phyloP scores from a whole-genome alignment of 2,888 invertebrate genomes.

The Drosophila demipolita region DNA sequence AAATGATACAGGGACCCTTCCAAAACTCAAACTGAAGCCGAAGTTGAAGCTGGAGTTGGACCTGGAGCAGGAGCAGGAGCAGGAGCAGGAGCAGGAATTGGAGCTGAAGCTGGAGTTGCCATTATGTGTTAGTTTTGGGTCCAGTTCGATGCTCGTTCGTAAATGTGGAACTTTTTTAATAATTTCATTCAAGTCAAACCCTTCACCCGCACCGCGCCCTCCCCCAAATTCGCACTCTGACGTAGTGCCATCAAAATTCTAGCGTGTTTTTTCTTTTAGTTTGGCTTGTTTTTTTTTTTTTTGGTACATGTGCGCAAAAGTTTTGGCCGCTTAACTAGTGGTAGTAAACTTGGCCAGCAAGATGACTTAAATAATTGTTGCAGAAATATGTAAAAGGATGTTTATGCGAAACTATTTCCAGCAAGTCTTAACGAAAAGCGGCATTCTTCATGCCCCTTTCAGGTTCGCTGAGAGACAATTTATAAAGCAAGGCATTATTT shows the following conservation, averaged over 20 bases:
- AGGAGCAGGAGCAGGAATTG: not conserved
- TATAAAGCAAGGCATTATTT: conserved; percentile 30
- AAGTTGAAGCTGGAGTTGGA: conserved; percentile 8
- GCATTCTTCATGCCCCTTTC: not conserved
- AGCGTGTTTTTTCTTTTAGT: not conserved
- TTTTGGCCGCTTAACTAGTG: conserved; percentile 21
- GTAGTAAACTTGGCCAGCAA: conserved; percentile 15
- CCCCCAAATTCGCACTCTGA: not conserved
- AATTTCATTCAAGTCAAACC: conserved; percentile 40
- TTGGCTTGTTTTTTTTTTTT: not conserved
- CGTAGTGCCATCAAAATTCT: conserved; percentile 22
- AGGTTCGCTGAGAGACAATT: not conserved
- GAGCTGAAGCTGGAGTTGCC: not conserved
- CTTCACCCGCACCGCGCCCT: not conserved
- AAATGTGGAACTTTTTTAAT: conserved; percentile 55
- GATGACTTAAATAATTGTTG: conserved; percentile 39
- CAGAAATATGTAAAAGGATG: conserved; percentile 13
- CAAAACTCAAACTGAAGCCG: conserved; percentile 25
- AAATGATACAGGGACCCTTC: conserved; percentile 31
- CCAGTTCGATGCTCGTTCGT: conserved; percentile 43
- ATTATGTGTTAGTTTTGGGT: conserved; percentile 5
- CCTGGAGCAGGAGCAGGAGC: conserved; percentile 1
- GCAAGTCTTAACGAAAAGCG: not conserved
- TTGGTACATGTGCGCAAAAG: conserved; percentile 12
- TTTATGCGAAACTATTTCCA: conserved; percentile 30